Base-by-base conservation (phyloP, 2,113 vertebrate genomes). In the Upupa epops region DNA sequence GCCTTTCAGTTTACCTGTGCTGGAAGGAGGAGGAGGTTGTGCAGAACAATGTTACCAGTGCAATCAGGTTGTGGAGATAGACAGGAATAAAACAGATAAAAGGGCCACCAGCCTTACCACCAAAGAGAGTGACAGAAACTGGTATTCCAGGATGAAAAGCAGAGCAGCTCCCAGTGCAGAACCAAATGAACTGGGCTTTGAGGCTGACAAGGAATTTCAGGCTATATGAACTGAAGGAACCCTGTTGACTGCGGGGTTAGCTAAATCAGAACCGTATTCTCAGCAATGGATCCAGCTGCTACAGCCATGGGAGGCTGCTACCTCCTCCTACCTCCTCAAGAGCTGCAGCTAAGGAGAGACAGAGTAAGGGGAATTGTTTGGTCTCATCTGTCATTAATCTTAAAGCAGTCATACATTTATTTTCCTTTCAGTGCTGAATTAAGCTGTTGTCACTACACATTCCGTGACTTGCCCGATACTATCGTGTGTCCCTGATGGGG, bases 371-470 rank as follows among this genome's bases (percentile, higher is more conserved):
- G 49, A 68, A 46, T 8, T 9, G 2, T 42, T 42, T 42, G 9
- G 10, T 82, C 58, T 88, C 65, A 36, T 60, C 54, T 77, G 58
- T 34, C 40, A 54, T 61, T 82, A 83, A 55, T 88, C 48, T 80
- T 80, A 14, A 56, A 63, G 49, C n/a, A 31, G 29, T 56, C 37
- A n/a, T 59, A 29, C 31, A 32, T 71, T 71, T 72, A 32, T 77
- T 92, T 90, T 70, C 73, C 64, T 66, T 74, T 86, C 58, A 28
- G 8, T 82, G 6, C 22, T 51, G 63, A 83, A 90, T 90, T 64
- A 88, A 74, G 31, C 79, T 83, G 17, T 73, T 81, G 46, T 64
- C 86, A 69, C 49, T 89, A 60, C 14, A 3, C 31, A 4, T 69
- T 83, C 32, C 55, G 42, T 91, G 72, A 26, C 65, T 86, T 88